Evolutionary conservation across 1,140 invertebrate genomes (phyloP).

Genomic region (Drosophila pectinifera): DNA sequence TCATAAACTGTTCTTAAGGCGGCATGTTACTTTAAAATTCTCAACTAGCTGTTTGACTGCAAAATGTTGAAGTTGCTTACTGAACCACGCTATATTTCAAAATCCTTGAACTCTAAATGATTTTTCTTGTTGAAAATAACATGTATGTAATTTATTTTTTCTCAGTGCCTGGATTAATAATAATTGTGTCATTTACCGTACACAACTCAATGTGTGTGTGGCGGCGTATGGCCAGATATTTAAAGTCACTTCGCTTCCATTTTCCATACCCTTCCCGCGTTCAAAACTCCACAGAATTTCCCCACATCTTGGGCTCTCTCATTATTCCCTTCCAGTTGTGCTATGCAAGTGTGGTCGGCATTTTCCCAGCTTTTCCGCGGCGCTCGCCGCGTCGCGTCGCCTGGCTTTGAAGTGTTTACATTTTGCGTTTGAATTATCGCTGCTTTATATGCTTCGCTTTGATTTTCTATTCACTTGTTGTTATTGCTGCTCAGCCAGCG

Average conservation of each 20-base stretch:
- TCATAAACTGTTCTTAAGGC: background rate
- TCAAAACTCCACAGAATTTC: slow-evolving; percentile 1
- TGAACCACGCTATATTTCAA: too few relatives aligned
- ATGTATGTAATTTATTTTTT: too few relatives aligned
- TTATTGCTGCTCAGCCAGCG: slow-evolving; percentile 32
- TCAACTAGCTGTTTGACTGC: background rate
- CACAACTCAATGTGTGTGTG: slow-evolving; percentile 60
- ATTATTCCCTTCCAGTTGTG: slow-evolving; percentile 29
- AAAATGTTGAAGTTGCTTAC: too few relatives aligned
- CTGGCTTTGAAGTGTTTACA: slow-evolving; percentile 77
- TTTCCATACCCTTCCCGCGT: background rate
- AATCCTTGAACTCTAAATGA: background rate
- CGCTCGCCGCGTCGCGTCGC: slow-evolving; percentile 14
- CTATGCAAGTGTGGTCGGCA: slow-evolving; percentile 26
- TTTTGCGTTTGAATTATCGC: slow-evolving; percentile 79
- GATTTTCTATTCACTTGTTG: slow-evolving; percentile 63
- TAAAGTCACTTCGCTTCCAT: slow-evolving; percentile 32
- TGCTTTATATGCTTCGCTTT: slow-evolving; percentile 65
- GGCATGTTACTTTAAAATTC: background rate
- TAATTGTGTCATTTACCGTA: slow-evolving; percentile 76
- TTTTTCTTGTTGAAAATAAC: too few relatives aligned
- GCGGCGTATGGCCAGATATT: slow-evolving; percentile 37
- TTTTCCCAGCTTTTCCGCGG: slow-evolving; percentile 42
- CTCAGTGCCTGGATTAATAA: slow-evolving; percentile 50
- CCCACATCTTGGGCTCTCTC: slow-evolving; percentile 30